Conservation (phyloP, 2,888 invertebrate genomes). For the Drosophila borborema region DNA sequence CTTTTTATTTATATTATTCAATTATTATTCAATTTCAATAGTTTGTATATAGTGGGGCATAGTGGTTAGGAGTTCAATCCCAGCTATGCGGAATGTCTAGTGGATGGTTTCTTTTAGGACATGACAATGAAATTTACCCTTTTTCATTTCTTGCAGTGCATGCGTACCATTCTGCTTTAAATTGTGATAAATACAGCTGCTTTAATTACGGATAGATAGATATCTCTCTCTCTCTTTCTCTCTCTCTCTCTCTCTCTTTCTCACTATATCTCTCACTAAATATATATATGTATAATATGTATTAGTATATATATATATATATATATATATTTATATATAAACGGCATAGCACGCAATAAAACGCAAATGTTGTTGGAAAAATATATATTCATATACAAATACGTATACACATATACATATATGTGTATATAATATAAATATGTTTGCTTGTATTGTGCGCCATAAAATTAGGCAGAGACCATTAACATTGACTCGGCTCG, state of each 20-base stretch:
- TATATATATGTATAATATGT: too few relatives aligned
- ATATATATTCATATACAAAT: neutral
- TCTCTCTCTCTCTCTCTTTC: too few relatives aligned
- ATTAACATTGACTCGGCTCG: constrained; percentile 49
- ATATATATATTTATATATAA: constrained; percentile 9
- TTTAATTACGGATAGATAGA: constrained; percentile 14
- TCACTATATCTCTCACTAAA: too few relatives aligned
- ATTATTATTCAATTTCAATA: too few relatives aligned
- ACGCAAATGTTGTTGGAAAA: constrained; percentile 37
- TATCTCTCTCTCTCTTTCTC: too few relatives aligned
- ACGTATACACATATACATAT: neutral
- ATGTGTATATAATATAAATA: neutral
- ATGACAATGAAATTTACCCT: neutral
- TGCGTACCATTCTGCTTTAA: neutral
- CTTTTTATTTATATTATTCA: too few relatives aligned
- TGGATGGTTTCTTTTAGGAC: neutral
- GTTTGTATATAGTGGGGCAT: too few relatives aligned
- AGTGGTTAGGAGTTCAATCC: too few relatives aligned
- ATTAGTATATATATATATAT: neutral
- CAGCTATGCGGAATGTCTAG: too few relatives aligned
- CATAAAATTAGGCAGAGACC: constrained; percentile 72
- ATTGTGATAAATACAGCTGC: neutral
- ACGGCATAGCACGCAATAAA: constrained; percentile 47
- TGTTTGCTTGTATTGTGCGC: neutral
- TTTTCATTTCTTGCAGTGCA: neutral